Base-by-base conservation (phyloP, 1,140 invertebrate genomes). In the Drosophila novamexicana region DNA sequence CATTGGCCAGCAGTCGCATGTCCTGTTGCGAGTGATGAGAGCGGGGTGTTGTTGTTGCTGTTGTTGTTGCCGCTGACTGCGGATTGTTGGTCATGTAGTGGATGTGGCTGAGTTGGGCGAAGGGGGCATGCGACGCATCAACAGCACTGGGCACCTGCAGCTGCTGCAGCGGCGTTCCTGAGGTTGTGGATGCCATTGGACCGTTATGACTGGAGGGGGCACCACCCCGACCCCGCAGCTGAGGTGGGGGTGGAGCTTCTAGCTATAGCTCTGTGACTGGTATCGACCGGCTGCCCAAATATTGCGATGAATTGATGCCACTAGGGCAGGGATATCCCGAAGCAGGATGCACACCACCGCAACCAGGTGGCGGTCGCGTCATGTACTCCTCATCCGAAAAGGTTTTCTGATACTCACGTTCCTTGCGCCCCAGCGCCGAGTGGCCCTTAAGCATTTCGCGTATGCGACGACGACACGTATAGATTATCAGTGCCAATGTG, bases 241-340 rank as follows among this genome's bases (percentile, higher is more conserved):
- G 91, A 89, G 90, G 91, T 84, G 91, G 92, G 81, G 92, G 92
- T 78, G 92, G 91, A 64, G 84, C 91, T 89, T 97, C 96, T 97
- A 97, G 96, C 96, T 97, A 98, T 95, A 98, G 96, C 93, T 97
- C 97, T 93, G 97, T 97, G 73, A 97, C 96, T 45, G 97, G 97
- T 82, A 97, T 97, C 5, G 96, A 95, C 91, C 96, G 94, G 14
- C 95, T 93, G 91, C 94, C 94, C 78, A 82, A 58, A 61, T 91
- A 90, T 84, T 92, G 94, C 44, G 67, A 65, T 3, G 76, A 56
- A 57, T 75, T 79, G 56, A 73, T 88, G 49, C 75, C 79, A 52
- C 54, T 93, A 6, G 45, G 65, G 29, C 72, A 78, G 9, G 71
- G 71, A 50, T 68, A 74, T 2, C 77, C 74, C 0, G 67, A 67